These are phyloP conservation scores for Macrochelys suwanniensis DNA, from an alignment of 2,797 vertebrate species.

Conservation along the genomic window DNA sequence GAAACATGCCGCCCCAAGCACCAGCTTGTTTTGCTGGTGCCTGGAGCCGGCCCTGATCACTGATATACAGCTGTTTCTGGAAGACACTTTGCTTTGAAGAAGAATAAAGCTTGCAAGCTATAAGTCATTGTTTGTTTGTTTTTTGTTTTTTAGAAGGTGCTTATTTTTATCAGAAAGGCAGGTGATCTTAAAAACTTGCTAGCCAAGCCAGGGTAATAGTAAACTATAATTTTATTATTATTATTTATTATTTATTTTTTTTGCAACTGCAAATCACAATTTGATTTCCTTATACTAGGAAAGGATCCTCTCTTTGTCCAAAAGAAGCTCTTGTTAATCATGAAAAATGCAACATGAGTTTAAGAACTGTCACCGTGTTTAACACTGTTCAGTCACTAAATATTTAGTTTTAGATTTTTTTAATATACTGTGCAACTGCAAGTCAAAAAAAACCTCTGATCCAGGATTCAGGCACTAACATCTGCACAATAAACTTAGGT, in stretches of 20 bases:
- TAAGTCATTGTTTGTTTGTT: not conserved
- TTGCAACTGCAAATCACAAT: not conserved
- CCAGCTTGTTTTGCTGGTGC: too few relatives aligned
- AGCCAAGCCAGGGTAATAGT: not conserved
- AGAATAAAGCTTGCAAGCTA: not conserved
- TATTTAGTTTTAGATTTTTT: not conserved
- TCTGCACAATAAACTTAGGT: not conserved
- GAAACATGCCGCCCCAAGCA: too few relatives aligned
- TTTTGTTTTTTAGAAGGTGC: not conserved
- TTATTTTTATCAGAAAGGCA: not conserved
- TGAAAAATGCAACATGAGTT: not conserved
- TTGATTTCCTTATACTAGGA: not conserved
- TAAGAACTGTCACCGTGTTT: not conserved
- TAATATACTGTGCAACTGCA: not conserved
- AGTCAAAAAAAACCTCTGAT: not conserved
- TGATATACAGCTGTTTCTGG: not conserved
- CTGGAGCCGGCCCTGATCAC: too few relatives aligned
- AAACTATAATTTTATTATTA: not conserved
- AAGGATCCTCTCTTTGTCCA: not conserved
- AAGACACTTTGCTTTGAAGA: not conserved
- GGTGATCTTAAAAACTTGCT: not conserved
- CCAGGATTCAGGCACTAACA: not conserved
- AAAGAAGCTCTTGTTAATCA: not conserved
- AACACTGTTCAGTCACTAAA: not conserved
- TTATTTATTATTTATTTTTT: not conserved